Conservation (phyloP, 2,113 vertebrate species). For the Crotalus viridis region DNA sequence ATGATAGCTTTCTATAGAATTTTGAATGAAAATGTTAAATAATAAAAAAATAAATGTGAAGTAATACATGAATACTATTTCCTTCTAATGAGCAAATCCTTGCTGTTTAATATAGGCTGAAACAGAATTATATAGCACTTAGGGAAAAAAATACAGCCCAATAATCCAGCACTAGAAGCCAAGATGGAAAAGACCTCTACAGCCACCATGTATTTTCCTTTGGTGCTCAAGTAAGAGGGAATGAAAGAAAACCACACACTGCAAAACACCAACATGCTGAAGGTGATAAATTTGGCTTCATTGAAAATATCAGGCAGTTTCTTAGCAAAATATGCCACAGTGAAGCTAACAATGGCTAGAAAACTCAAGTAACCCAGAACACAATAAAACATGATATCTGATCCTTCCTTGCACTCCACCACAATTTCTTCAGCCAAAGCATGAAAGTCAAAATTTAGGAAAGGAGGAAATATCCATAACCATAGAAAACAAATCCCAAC, state of each 20-base stretch:
- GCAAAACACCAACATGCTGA: neutral
- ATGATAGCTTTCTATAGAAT: neutral
- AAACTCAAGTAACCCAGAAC: neutral
- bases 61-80: neutral
- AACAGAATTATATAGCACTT: neutral
- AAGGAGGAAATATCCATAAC: neutral
- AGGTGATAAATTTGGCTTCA: neutral
- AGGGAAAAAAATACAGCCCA: neutral
- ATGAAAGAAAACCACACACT: neutral
- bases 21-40: neutral
- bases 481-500: neutral
- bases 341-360: neutral
- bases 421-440: neutral
- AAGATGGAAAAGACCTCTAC: neutral
- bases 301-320: neutral
- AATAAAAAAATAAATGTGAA: neutral
- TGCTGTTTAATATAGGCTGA: neutral
- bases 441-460: neutral
- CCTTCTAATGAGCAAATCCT: neutral
- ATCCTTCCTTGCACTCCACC: neutral
- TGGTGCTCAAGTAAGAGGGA: neutral
- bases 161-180: neutral
- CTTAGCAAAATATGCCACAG: neutral
- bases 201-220: neutral
- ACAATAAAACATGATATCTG: neutral